Evolutionary conservation across 1,140 invertebrate genomes (phyloP).

Genomic region (Atta texana): DNA sequence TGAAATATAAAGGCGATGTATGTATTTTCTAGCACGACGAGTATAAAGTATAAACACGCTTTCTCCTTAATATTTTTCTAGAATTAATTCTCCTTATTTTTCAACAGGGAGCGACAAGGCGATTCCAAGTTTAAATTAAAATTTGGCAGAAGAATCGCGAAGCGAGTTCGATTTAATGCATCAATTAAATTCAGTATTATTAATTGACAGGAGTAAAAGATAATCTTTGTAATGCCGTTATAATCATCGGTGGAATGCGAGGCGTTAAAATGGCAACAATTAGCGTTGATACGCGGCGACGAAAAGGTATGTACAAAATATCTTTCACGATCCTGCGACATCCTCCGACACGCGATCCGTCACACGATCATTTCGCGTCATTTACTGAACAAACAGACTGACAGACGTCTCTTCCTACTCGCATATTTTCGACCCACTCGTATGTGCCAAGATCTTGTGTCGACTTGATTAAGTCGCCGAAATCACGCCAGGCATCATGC

Average conservation of each 20-base stretch:
- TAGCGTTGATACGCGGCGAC: constrained; percentile 31
- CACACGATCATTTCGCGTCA: constrained; percentile 49
- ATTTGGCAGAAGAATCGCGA: neutral
- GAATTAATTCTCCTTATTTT: constrained; percentile 9
- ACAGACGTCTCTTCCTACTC: constrained; percentile 32
- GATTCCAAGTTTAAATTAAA: neutral
- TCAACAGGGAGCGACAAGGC: neutral
- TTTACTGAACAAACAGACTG: constrained; percentile 65
- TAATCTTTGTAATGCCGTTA: too few relatives aligned
- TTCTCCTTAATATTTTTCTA: neutral
- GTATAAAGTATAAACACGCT: constrained; percentile 9
- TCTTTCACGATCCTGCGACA: constrained; percentile 9
- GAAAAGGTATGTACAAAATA: constrained; percentile 3
- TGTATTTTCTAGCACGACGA: neutral
- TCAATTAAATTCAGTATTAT: neutral
- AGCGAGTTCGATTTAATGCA: neutral
- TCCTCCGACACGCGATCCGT: constrained; percentile 45
- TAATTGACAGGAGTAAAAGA: neutral
- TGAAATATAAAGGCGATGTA: neutral
- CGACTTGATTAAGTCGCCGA: constrained; percentile 54
- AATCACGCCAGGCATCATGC: constrained; percentile 35
- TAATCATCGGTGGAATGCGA: neutral
- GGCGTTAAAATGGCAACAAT: constrained; percentile 49
- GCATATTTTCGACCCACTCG: constrained; percentile 67
- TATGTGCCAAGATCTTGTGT: constrained; percentile 70